Evolutionary conservation across 2,113 vertebrate genomes (phyloP), one percentile per base, ranked within the genome.

Genomic region (Callopanchax toddi): DNA sequence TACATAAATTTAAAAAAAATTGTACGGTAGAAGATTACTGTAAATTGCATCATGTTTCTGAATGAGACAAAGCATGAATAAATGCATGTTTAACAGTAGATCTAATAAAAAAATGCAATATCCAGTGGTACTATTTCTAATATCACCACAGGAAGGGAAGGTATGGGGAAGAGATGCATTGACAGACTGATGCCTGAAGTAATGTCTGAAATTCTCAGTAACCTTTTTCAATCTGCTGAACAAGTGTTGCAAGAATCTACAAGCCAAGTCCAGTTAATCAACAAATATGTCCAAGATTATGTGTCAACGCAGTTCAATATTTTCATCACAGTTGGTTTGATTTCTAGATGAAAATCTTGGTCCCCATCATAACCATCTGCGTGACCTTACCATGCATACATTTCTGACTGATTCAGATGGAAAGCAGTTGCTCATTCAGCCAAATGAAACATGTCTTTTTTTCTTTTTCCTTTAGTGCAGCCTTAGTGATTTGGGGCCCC

Each of bases 401-500:
- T 50, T 67, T 74, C 71, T 53, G 26, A 56, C 26, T 29, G 18
- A 64, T 60, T 63, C 44, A 50, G 51, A 76, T 56, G 53, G 67
- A 56, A 60, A 75, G 42, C 55, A 51, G 63, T 58, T 51, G 54
- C n/a, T 74, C 26, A 39, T 25, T 13, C 10, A 13, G 34, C 11
- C 39, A 65, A 77, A 66, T 61, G 46, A 32, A 71, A 76, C 50
- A 58, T 59, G 55, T 39, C 65, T 15, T 32, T 50, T 61, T 40
- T 49, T 64, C 45, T 57, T 46, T 44, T 20, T 32, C 29, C 6
- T 5, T 20, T 15, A n/a, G 4, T 20, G 23, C 40, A 7, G 46
- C 51, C 49, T 72, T 16, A 10, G 45, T 46, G 77, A 68, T 45
- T 61, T 17, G 21, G 53, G 71, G 73, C 85, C 78, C n/a, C 20